phyloP scores from a whole-genome alignment of 2,797 vertebrate species.

The Arnoldichthys spilopterus region DNA sequence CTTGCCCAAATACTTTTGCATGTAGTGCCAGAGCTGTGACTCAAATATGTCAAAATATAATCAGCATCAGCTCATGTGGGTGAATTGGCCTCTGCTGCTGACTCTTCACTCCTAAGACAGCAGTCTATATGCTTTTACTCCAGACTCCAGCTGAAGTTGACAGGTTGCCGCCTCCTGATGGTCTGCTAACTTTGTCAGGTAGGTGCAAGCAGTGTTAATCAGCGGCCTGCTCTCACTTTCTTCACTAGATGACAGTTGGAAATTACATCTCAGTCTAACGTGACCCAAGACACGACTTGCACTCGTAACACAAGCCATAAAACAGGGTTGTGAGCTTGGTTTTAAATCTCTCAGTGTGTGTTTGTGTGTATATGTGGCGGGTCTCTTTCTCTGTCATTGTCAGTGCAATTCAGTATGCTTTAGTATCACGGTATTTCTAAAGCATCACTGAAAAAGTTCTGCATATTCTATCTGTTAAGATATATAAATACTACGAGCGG shows the following conservation, averaged over 20 bases:
- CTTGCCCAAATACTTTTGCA: not conserved
- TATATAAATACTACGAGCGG: too few species aligned
- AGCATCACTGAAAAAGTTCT: too few species aligned
- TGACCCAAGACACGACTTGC: not conserved
- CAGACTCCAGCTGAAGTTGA: not conserved
- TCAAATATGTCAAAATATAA: not conserved
- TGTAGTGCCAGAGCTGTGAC: not conserved
- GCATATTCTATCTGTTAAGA: too few species aligned
- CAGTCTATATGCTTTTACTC: not conserved
- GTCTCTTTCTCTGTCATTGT: not conserved
- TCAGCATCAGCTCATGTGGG: not conserved
- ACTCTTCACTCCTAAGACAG: not conserved
- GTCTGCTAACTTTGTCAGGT: not conserved
- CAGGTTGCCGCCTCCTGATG: slow-evolving; percentile 2
- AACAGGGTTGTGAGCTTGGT: not conserved
- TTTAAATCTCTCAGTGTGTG: too few species aligned
- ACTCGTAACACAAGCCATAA: not conserved
- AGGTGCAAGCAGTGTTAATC: not conserved
- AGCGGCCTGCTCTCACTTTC: not conserved
- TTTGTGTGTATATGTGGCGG: too few species aligned
- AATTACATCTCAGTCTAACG: not conserved
- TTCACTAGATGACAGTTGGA: not conserved
- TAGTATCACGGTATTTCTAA: too few species aligned
- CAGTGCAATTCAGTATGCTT: not conserved
- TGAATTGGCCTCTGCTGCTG: not conserved